phyloP scores from a whole-genome alignment of 2,113 vertebrate genomes.

The Lycaon pictus region DNA sequence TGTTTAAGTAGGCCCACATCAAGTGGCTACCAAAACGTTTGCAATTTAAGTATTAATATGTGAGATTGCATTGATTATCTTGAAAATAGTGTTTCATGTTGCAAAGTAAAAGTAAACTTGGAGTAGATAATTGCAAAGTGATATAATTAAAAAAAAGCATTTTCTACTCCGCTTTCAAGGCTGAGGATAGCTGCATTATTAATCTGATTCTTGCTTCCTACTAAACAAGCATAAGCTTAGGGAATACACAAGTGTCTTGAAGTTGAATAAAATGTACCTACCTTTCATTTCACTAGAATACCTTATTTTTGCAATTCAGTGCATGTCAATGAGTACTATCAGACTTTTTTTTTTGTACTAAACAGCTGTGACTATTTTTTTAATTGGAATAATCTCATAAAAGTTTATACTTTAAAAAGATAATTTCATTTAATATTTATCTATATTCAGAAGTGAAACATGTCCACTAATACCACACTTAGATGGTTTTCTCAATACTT shows the following conservation, averaged over 20 bases:
- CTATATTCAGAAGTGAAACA: slow-evolving; percentile 23
- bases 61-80: neutral
- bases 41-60: neutral
- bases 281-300: slow-evolving; percentile 33
- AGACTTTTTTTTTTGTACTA: slow-evolving; percentile 40
- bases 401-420: slow-evolving; percentile 36
- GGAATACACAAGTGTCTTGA: neutral
- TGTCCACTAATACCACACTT: neutral
- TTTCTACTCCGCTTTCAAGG: neutral
- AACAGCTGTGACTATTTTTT: neutral
- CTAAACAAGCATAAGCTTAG: neutral
- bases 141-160: neutral
- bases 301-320: slow-evolving; percentile 1
- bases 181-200: neutral
- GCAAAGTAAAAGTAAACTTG: slow-evolving; percentile 27
- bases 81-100: neutral
- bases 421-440: slow-evolving; percentile 31
- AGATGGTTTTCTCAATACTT: slow-evolving; percentile 49
- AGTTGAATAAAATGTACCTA: slow-evolving; percentile 14
- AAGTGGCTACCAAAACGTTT: neutral
- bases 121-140: neutral
- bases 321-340: neutral
- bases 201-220: slow-evolving; percentile 26
- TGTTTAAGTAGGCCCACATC: neutral
- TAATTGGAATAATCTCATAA: slow-evolving; percentile 38